phyloP scores from a whole-genome alignment of 1,140 invertebrate genomes.

The Drosophila insularis region DNA sequence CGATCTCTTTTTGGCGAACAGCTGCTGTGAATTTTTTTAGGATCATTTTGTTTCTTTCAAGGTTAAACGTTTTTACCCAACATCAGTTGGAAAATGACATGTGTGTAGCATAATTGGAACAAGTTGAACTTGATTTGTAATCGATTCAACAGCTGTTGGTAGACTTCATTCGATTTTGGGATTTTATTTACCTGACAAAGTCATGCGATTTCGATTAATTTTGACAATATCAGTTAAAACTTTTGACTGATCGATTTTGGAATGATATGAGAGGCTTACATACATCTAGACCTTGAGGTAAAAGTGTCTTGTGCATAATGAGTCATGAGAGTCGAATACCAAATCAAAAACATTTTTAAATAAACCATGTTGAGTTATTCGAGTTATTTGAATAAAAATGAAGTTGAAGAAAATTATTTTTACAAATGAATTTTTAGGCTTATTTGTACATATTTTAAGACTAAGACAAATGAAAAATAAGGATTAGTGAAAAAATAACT shows the following conservation, averaged over 20 bases:
- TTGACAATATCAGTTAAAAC: not conserved
- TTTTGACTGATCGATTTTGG: not conserved
- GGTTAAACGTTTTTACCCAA: slow-evolving; percentile 34
- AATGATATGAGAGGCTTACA: not conserved
- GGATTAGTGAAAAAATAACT: too few species aligned
- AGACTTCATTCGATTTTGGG: not conserved
- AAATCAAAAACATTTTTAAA: too few species aligned
- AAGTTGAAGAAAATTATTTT: too few species aligned
- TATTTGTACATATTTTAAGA: too few species aligned
- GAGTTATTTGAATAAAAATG: too few species aligned
- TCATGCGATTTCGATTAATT: not conserved
- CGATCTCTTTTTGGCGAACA: slow-evolving; percentile 34
- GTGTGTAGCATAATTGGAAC: slow-evolving; percentile 7
- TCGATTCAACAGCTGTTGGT: not conserved
- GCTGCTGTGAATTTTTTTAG: slow-evolving; percentile 25
- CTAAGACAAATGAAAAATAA: too few species aligned
- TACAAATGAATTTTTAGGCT: too few species aligned
- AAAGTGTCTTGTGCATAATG: not conserved
- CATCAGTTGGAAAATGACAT: slow-evolving; percentile 23
- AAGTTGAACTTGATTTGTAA: slow-evolving; percentile 7
- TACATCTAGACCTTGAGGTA: too few species aligned
- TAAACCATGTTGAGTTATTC: too few species aligned
- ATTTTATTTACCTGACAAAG: not conserved
- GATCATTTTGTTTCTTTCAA: slow-evolving; percentile 34
- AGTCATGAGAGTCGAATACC: not conserved